These are phyloP conservation scores for Vanessa cardui DNA, from an alignment of 2,888 invertebrate genomes.

Conservation along the genomic window DNA sequence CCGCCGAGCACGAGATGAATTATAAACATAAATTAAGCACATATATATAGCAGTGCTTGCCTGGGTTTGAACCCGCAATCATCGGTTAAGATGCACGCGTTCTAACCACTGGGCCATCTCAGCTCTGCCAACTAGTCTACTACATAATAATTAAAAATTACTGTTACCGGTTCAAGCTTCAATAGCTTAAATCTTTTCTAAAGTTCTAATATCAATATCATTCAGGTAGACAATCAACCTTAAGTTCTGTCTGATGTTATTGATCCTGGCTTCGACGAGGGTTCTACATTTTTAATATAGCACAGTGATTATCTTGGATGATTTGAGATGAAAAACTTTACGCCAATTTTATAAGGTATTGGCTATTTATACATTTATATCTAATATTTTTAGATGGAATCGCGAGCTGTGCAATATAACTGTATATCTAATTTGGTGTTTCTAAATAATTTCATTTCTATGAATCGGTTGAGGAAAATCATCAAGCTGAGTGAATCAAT, in stretches of 20 bases:
- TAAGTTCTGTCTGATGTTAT: background rate
- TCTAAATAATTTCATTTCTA: no score
- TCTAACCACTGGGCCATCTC: no score
- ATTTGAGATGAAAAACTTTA: constrained; percentile 7
- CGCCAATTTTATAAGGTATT: constrained; percentile 5
- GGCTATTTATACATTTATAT: background rate
- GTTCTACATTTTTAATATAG: constrained; percentile 6
- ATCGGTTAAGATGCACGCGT: no score
- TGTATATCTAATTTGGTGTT: background rate
- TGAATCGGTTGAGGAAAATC: no score
- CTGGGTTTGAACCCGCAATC: no score
- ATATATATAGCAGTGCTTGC: no score
- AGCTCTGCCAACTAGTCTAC: no score
- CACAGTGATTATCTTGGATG: background rate
- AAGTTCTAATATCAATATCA: constrained; percentile 3
- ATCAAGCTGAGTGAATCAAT: no score
- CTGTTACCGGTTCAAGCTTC: background rate
- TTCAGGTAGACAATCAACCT: background rate
- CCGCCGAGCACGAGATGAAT: no score
- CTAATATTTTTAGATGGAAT: background rate
- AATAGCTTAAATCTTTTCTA: background rate
- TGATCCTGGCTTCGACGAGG: background rate
- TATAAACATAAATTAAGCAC: no score
- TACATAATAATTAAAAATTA: no score
- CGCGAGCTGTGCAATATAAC: background rate